phyloP scores from a whole-genome alignment of 2,888 invertebrate genomes.

The Drosophila vallismaia region DNA sequence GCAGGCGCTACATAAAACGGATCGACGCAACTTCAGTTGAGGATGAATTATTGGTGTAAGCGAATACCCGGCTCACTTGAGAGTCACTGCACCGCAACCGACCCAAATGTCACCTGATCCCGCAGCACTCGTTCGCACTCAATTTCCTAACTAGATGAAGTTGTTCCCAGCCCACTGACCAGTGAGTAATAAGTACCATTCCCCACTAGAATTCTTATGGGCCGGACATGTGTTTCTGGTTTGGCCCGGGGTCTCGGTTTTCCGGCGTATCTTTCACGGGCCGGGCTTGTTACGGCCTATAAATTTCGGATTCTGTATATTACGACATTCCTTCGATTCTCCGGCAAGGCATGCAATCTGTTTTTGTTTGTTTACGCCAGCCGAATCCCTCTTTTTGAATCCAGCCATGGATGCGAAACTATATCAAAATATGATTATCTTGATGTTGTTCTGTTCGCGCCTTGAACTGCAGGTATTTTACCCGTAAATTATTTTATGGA shows the following conservation, averaged over 20 bases:
- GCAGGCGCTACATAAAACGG: constrained; percentile 61
- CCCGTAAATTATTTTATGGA: neutral
- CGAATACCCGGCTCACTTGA: constrained; percentile 72
- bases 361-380: constrained; percentile 66
- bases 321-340: constrained; percentile 52
- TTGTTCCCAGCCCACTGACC: constrained; percentile 39
- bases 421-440: constrained; percentile 32
- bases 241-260: constrained; percentile 63
- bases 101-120: constrained; percentile 69
- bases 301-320: constrained; percentile 62
- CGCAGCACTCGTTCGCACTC: constrained; percentile 62
- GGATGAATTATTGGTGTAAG: constrained; percentile 77
- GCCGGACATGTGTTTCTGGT: constrained; percentile 69
- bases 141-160: constrained; percentile 56
- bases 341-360: constrained; percentile 59
- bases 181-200: constrained; percentile 33
- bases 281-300: constrained; percentile 69
- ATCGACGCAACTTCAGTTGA: constrained; percentile 71
- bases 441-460: neutral
- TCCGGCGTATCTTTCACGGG: constrained; percentile 65
- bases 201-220: constrained; percentile 15
- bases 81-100: constrained; percentile 72
- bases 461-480: constrained; percentile 7
- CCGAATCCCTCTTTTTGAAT: constrained; percentile 51
- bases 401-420: constrained; percentile 55